phyloP scores from a whole-genome alignment of 2,797 vertebrate genomes.

The Chrysocyon brachyurus region DNA sequence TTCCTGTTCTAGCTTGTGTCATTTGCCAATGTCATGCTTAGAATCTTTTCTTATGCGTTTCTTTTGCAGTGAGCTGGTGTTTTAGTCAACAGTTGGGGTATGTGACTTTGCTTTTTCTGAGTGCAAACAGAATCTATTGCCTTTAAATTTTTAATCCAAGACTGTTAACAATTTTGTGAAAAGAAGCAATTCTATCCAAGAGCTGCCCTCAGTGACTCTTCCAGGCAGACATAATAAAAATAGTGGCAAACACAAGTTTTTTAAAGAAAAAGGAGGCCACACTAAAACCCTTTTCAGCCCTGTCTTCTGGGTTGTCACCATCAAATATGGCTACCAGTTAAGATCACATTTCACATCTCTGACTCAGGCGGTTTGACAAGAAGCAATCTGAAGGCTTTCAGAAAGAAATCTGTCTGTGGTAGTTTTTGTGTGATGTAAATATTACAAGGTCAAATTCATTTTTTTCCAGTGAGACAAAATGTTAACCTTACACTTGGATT shows the following conservation, averaged over 20 bases:
- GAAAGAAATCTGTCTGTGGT: slow-evolving; percentile 75
- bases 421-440: slow-evolving; percentile 78
- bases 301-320: slow-evolving; percentile 35
- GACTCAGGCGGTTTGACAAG: slow-evolving; percentile 60
- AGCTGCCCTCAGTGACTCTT: neutral
- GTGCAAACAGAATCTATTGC: slow-evolving; percentile 6
- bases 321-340: slow-evolving; percentile 38
- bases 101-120: slow-evolving; percentile 42
- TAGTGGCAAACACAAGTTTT: neutral
- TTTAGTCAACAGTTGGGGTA: neutral
- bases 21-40: neutral
- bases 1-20: neutral
- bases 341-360: slow-evolving; percentile 64
- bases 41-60: neutral
- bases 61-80: slow-evolving; percentile 13
- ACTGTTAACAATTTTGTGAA: neutral
- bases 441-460: slow-evolving; percentile 81
- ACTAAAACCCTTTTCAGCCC: neutral
- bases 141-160: slow-evolving; percentile 54
- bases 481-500: slow-evolving; percentile 81
- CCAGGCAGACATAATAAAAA: slow-evolving; percentile 29
- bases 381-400: slow-evolving; percentile 81
- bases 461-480: slow-evolving; percentile 71
- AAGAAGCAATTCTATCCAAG: neutral
- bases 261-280: neutral